Conservation (phyloP, 1,140 invertebrate genomes). For the Telenomus remus region DNA sequence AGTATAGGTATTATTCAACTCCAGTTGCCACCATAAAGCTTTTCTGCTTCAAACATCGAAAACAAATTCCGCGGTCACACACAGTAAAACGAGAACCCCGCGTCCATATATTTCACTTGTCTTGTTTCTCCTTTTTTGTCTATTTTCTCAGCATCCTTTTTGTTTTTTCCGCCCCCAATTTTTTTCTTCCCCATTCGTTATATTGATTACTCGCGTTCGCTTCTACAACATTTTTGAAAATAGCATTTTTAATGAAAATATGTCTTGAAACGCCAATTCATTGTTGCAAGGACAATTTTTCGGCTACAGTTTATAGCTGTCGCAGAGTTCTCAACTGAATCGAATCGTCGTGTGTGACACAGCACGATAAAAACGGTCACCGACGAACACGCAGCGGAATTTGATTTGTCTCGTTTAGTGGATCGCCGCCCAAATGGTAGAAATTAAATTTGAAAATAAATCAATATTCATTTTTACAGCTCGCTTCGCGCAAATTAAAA, state of each 20-base stretch:
- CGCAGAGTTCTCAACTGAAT: slow-evolving; percentile 21
- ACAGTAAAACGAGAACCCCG: slow-evolving; percentile 46
- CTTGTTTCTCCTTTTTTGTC: slow-evolving; percentile 42
- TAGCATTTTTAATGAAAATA: slow-evolving; percentile 45
- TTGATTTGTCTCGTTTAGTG: slow-evolving; percentile 30
- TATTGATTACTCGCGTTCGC: slow-evolving; percentile 28
- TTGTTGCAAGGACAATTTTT: slow-evolving; percentile 10
- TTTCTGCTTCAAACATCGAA: slow-evolving; percentile 51
- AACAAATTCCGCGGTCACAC: slow-evolving; percentile 53
- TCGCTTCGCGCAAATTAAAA: too few species aligned
- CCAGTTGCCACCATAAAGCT: slow-evolving; percentile 48
- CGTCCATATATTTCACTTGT: slow-evolving; percentile 54
- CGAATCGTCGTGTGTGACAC: slow-evolving; percentile 27
- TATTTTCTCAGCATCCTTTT: slow-evolving; percentile 18
- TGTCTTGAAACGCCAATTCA: slow-evolving; percentile 16
- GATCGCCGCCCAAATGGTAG: slow-evolving; percentile 5
- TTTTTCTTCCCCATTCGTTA: neutral
- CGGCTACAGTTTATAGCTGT: slow-evolving; percentile 4
- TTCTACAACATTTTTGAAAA: slow-evolving; percentile 22
- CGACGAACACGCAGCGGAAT: slow-evolving; percentile 24
- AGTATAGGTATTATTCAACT: slow-evolving; percentile 37
- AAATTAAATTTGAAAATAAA: slow-evolving; percentile 5
- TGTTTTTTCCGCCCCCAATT: neutral
- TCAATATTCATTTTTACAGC: too few species aligned
- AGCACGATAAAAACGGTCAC: slow-evolving; percentile 19